Evolutionary conservation across 2,888 invertebrate genomes (phyloP).

Genomic region (Epsilonema sp.): DNA sequence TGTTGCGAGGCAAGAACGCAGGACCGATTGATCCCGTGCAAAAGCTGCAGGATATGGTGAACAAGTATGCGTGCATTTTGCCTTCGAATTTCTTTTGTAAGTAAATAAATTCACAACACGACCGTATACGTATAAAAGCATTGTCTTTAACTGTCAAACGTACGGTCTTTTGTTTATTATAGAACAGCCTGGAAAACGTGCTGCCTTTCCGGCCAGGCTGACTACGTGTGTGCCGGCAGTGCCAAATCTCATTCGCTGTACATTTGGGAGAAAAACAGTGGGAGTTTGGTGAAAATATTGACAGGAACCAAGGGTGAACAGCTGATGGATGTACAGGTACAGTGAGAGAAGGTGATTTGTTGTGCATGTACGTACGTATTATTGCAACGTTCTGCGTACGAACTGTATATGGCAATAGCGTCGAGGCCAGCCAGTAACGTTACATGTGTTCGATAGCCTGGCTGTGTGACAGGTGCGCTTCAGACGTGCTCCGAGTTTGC

Average conservation of each 20-base stretch:
- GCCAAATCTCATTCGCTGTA: slow-evolving; percentile 77
- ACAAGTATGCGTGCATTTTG: slow-evolving; percentile 49
- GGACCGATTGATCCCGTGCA: slow-evolving; percentile 93
- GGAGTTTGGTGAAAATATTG: slow-evolving; percentile 91
- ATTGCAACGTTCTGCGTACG: too few relatives aligned
- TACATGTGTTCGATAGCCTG: too few relatives aligned
- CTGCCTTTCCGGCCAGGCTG: slow-evolving; percentile 95
- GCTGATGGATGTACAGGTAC: slow-evolving; percentile 63
- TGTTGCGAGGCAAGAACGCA: slow-evolving; percentile 51
- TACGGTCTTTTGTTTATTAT: too few relatives aligned
- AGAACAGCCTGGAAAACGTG: slow-evolving; percentile 99
- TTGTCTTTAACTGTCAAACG: too few relatives aligned
- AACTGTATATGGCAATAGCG: too few relatives aligned
- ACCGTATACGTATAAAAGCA: too few relatives aligned
- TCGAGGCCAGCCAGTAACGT: too few relatives aligned
- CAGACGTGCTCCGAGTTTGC: too few relatives aligned
- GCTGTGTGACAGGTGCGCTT: too few relatives aligned
- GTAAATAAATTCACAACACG: too few relatives aligned
- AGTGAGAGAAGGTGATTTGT: not conserved
- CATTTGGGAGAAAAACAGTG: slow-evolving; percentile 93
- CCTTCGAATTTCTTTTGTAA: too few relatives aligned
- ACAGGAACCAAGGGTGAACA: slow-evolving; percentile 97
- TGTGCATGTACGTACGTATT: too few relatives aligned
- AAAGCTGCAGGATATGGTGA: slow-evolving; percentile 91
- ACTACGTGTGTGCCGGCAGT: slow-evolving; percentile 96